Base-by-base conservation (phyloP, 2,797 vertebrate species). In the Aulostomus chinensis region DNA sequence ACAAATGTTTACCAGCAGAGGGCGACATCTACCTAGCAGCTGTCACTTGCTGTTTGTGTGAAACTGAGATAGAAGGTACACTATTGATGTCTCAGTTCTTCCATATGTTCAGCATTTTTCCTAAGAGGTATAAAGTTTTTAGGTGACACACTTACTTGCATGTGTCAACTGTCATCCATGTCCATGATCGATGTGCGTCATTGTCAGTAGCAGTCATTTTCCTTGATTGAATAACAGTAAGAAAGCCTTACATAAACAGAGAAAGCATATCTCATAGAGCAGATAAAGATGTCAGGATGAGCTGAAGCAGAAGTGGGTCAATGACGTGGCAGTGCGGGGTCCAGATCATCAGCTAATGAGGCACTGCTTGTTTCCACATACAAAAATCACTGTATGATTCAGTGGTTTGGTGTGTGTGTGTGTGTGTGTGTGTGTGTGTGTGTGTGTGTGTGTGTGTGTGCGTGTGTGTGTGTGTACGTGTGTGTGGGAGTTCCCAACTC, bases 291-390 rank as follows among this genome's bases (percentile, higher is more conserved):
- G 14, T 35, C 42, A 70, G 39, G 41, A 49, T 68, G 63, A 53
- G 55, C 13, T 54, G 33, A 73, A 63, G 41, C 78, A 78, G 50
- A 67, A 36, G 38, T 21, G 51, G 15, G 60, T 52, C 53, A 76
- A 76, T 59, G 71, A 76, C n/a, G n/a, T n/a, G n/a, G n/a, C n/a
- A n/a, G n/a, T n/a, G n/a, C n/a, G n/a, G n/a, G n/a, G 30, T 48
- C 36, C 77, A 46, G 24, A 72, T 63, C 68, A 64, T 61, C 66
- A 26, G 45, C 61, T 79, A 80, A 78, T 76, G 66, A 84, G 50
- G 53, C 73, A 14, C 43, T 38, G 11, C 54, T 39, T 77, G 62
- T 82, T 84, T 77, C 72, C 73, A 26, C 62, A 60, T 37, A 36
- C 31, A 22, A 8, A 25, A 25, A 22, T 57, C 52, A 37, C 32